Base-by-base conservation (phyloP, 2,888 invertebrate genomes). In the Germaria angustata region DNA sequence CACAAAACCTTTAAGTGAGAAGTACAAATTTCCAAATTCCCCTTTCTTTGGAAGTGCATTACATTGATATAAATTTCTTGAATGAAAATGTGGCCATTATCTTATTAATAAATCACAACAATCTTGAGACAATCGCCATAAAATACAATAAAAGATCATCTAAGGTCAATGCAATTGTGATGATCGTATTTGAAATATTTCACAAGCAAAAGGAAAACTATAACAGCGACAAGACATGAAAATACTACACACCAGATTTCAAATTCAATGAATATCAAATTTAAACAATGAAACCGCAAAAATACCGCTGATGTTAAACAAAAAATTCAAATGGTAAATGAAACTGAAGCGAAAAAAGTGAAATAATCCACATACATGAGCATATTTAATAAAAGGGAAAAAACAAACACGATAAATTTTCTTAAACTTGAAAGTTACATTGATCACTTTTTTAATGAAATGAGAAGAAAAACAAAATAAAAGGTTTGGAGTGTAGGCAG, bases 381-480 rank as follows among this genome's bases (percentile, higher is more conserved):
- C 4, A 36, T 20, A 57, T 36, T 24, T 2, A 28, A 28, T n/a
- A 46, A 24, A 51, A 9, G 15, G 46, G 34, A 68, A 63, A 51
- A 55, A 44, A 53, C 53, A 55, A 49, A 0, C 28, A 59, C 3
- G 22, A 72, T 66, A 49, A 34, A 57, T 71, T 79, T 66, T 79
- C 75, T 71, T 82, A 65, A 69, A 75, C 75, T 75, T 82, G 82
- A 79, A 75, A 82, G 44, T 75, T 44, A 66, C 51, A 49, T 51
- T 66, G 65, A 69, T 53, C 22, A 63, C 41, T 61, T 63, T 49
- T 55, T 44, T 63, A 24, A 51, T 53, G 17, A 68, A 17, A 39
- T 13, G 46, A 49, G 28, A 39, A 59, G 28, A 9, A 17, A 41
- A 32, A 53, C n/a, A 46, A 75, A 17, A 22, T n/a, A 59, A 73